phyloP scores from a whole-genome alignment of 2,113 vertebrate genomes.

The Tragelaphus buxtoni region DNA sequence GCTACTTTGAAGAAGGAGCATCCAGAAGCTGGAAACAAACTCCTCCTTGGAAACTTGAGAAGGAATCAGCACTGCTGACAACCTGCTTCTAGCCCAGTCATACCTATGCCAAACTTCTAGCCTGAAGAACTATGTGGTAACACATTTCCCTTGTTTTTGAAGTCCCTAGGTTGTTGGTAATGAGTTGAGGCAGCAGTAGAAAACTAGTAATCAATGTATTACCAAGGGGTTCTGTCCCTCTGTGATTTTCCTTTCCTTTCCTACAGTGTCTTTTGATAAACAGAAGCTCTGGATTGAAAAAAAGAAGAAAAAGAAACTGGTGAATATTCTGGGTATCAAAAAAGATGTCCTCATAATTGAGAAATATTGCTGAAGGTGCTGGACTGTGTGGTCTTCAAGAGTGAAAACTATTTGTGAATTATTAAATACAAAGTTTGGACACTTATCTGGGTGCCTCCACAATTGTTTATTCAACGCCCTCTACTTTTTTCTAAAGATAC shows the following conservation, averaged over 20 bases:
- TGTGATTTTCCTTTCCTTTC: background rate
- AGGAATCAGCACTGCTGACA: background rate
- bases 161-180: background rate
- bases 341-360: background rate
- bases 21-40: background rate
- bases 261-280: background rate
- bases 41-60: background rate
- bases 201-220: background rate
- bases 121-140: background rate
- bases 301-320: background rate
- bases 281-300: background rate
- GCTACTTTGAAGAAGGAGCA: background rate
- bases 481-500: background rate
- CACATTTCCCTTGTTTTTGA: background rate
- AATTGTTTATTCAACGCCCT: background rate
- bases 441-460: too few relatives aligned
- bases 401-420: background rate
- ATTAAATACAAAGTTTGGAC: background rate
- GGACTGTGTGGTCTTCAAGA: background rate
- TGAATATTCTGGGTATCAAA: background rate
- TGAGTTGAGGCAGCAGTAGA: background rate
- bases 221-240: background rate
- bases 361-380: background rate
- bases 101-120: background rate
- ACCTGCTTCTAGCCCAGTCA: background rate